Percentiles rank a stretch among this genome's conserved stretches.
These are phyloP conservation scores for Steatornis caripensis DNA, from an alignment of 2,113 vertebrate species.

Conservation along the genomic window DNA sequence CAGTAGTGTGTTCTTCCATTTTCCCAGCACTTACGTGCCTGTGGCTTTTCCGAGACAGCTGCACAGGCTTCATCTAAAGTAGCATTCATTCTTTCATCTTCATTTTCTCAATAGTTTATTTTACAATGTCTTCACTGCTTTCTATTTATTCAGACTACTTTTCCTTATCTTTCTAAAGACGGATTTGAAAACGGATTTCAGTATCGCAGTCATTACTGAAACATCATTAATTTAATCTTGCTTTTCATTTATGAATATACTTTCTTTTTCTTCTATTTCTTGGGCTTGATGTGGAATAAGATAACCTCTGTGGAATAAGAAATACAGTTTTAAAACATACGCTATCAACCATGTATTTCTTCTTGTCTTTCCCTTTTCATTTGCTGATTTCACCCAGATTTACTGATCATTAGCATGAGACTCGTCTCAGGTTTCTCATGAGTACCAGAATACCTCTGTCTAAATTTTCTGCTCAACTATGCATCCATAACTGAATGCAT, in stretches of 20 bases:
- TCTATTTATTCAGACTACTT: not conserved
- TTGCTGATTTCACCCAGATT: not conserved
- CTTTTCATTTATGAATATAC: not conserved
- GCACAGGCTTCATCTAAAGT: not conserved
- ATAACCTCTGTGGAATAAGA: not conserved
- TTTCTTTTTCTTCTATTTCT: not conserved
- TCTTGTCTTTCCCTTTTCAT: not conserved
- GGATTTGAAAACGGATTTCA: not conserved
- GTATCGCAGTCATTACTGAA: not conserved
- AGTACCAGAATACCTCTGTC: not conserved
- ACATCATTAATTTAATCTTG: not conserved
- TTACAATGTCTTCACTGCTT: not conserved
- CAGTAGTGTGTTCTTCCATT: not conserved
- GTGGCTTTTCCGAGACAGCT: not conserved
- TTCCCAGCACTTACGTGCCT: not conserved
- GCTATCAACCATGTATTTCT: not conserved
- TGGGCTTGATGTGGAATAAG: not conserved
- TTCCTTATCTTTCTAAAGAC: not conserved
- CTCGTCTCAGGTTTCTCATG: not conserved
- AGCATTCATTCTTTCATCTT: not conserved
- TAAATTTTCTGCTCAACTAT: constrained; percentile 21
- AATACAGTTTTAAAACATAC: not conserved
- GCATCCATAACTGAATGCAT: not conserved
- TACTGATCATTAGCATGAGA: not conserved
- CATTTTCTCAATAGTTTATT: not conserved